Evolutionary conservation across 2,888 invertebrate genomes (phyloP), one percentile per base, ranked within the genome.

Genomic region (Aphodius granarius): DNA sequence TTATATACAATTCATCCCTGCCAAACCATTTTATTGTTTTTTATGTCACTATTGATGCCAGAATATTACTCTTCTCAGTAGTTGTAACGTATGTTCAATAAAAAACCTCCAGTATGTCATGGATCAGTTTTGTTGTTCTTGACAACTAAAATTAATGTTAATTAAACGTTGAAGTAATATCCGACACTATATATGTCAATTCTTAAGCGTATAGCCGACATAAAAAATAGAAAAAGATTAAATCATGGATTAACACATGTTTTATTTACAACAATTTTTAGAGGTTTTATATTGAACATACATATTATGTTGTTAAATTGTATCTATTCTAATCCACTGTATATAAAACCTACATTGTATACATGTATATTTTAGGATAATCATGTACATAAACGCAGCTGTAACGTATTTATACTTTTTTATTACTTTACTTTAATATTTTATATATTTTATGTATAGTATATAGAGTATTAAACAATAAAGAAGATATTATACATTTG

Each of bases 331-430:
- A 43, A 43, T 43, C 43, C 43, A 43, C 43, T 43, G 43, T 43
- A 43, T 43, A 43, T 43, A 43, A 43, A 43, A 43, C 43, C 43
- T n/a, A 43, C 43, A 43, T 43, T 43, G 43, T 43, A 43, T 43
- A 43, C 43, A 43, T 43, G 43, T 43, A 43, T 43, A 43, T 43
- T 43, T 43, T 43, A 43, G 43, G 4, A 43, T 43, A 43, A 43
- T 43, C 13, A 43, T 43, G 43, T 43, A 43, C 43, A 43, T 68
- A 68, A 66, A 19, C 18, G 20, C 20, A 66, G 20, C 20, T 66
- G 20, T 68, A 68, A 21, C 22, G 68, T 68, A 68, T 68, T 68
- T 68, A 68, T 68, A 68, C 68, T 68, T 68, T 68, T 68, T 68
- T 68, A 68, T 68, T 68, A 68, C 68, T 68, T 68, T 68, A 9